Evolutionary conservation across 2,888 invertebrate genomes (phyloP).

Genomic region (Encarsia formosa): DNA sequence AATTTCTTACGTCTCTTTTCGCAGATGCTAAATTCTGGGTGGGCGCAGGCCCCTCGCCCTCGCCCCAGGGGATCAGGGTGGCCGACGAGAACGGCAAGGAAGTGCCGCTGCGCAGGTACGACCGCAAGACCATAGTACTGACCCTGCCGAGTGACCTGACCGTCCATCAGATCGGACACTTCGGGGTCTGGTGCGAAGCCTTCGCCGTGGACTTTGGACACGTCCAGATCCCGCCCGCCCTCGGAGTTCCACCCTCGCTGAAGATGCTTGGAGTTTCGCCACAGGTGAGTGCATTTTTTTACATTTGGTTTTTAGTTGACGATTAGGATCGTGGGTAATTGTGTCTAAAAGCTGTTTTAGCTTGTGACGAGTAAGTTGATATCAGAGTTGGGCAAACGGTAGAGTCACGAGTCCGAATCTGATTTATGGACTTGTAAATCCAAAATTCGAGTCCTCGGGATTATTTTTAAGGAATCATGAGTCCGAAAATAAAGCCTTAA

Average conservation of each 20-base stretch:
- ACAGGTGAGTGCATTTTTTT: too few relatives aligned
- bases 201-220: constrained; percentile 92
- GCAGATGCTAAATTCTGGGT: constrained; percentile 93
- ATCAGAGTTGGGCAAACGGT: too few relatives aligned
- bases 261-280: constrained; percentile 92
- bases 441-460: too few relatives aligned
- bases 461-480: too few relatives aligned
- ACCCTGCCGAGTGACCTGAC: constrained; percentile 86
- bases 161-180: constrained; percentile 87
- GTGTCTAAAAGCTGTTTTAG: too few relatives aligned
- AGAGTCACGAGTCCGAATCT: too few relatives aligned
- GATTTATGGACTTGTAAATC: too few relatives aligned
- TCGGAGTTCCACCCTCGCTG: constrained; percentile 85
- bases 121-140: constrained; percentile 82
- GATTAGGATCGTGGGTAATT: too few relatives aligned
- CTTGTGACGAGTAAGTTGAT: too few relatives aligned
- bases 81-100: constrained; percentile 90
- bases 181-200: constrained; percentile 90
- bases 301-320: too few relatives aligned
- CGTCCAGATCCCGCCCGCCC: constrained; percentile 65
- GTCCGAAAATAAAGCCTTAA: too few relatives aligned
- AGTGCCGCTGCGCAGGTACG: constrained; percentile 72
- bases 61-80: constrained; percentile 78
- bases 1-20: not conserved
- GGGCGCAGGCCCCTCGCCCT: constrained; percentile 75